These are phyloP conservation scores for Nibea albiflora DNA, from an alignment of 2,113 vertebrate species.

Conservation along the genomic window DNA sequence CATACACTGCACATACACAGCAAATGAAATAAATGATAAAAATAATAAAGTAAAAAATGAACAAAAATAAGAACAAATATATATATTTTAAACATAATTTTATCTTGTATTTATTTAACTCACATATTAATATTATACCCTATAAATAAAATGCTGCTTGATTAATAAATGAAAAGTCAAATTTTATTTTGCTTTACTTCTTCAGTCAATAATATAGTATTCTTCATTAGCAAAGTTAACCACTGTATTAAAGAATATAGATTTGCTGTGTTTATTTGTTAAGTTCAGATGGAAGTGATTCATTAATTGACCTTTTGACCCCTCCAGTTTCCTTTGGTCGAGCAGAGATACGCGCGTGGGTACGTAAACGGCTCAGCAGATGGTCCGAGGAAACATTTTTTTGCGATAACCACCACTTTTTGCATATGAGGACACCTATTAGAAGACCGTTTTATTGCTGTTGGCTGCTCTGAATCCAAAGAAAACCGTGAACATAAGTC, in stretches of 20 bases:
- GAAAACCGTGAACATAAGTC: slow-evolving; percentile 18
- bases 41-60: neutral
- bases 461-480: slow-evolving; percentile 12
- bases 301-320: slow-evolving; percentile 33
- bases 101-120: neutral
- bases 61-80: too few relatives aligned
- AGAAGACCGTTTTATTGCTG: neutral
- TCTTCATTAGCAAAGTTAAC: neutral
- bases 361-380: slow-evolving; percentile 22
- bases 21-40: neutral
- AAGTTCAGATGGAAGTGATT: neutral
- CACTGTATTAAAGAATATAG: neutral
- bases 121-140: neutral
- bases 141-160: neutral
- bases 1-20: neutral
- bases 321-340: neutral
- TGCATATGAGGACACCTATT: slow-evolving; percentile 7
- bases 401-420: neutral
- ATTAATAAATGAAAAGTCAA: neutral
- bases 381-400: slow-evolving; percentile 18
- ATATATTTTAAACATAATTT: neutral
- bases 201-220: neutral
- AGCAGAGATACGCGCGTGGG: neutral
- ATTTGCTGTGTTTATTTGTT: neutral
- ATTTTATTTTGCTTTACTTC: neutral